Evolutionary conservation across 2,888 invertebrate genomes (phyloP), one percentile per base, ranked within the genome.

Genomic region (Acheta domesticus): DNA sequence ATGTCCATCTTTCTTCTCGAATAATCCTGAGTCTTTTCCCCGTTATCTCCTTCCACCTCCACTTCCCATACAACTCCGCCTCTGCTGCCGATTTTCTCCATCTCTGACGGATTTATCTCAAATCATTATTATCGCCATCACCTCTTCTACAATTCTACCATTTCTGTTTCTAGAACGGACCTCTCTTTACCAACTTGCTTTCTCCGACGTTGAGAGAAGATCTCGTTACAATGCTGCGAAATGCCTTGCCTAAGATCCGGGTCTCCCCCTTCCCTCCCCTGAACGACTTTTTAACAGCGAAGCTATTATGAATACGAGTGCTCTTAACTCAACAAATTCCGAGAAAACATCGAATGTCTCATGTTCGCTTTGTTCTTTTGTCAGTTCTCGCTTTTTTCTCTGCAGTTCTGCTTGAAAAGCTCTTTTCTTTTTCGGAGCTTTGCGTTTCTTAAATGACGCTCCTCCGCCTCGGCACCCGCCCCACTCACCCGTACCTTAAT

Each of bases 331-430:
- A 12, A 62, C 62, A n/a, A 62, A 62, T 62, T 62, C 62, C 4
- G 62, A 62, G 62, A n/a, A 62, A 62, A 62, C 14, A 62, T 62
- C 62, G 62, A 62, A 62, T 62, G 62, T 62, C 62, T 62, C 14
- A 62, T 62, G 62, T 62, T 62, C n/a, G 16, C n/a, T 62, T 62
- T 62, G 62, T 62, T 62, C 62, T 62, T 62, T 62, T 62, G 62
- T 1, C 62, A 19, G 62, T 62, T 62, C n/a, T 62, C 14, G 16
- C 14, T 19, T 62, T 62, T 62, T 62, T 1, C 12, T 36, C 36
- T 12, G 62, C 62, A 62, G 62, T 11, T 14, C n/a, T n/a, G 62
- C 62, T 62, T 62, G 62, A 62, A 62, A 62, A 62, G 62, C n/a
- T 16, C 62, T 62, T n/a, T n/a, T 62, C 62, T 62, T 62, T 62